phyloP scores from a whole-genome alignment of 2,888 invertebrate genomes.

The Amiota communis region DNA sequence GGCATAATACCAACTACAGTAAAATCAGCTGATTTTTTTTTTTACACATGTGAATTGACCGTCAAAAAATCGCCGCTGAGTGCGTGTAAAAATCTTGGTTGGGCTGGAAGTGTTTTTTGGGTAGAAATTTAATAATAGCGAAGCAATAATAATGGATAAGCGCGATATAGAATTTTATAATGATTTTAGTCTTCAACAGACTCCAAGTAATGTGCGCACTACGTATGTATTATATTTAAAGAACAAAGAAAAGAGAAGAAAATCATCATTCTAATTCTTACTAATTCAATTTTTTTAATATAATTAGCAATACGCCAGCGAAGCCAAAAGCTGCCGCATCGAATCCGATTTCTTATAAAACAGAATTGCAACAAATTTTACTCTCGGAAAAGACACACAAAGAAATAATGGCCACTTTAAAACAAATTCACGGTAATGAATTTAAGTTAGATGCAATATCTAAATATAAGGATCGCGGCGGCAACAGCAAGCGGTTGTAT shows the following conservation, averaged over 20 bases:
- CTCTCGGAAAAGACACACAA: conserved; percentile 82
- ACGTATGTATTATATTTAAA: conserved; percentile 65
- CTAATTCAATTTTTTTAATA: too few relatives aligned
- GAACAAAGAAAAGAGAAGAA: conserved; percentile 51
- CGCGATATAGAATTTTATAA: conserved; percentile 76
- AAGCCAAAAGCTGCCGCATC: conserved; percentile 72
- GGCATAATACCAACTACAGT: too few relatives aligned
- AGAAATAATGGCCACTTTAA: conserved; percentile 82
- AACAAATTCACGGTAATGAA: conserved; percentile 83
- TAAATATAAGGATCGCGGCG: conserved; percentile 79
- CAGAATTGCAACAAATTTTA: conserved; percentile 84
- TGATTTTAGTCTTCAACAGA: conserved; percentile 77
- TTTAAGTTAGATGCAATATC: conserved; percentile 76
- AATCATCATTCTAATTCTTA: conserved; percentile 27
- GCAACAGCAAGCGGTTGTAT: conserved; percentile 80
- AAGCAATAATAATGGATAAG: conserved; percentile 76
- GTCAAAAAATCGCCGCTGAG: too few relatives aligned
- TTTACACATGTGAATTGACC: too few relatives aligned
- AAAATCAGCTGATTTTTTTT: too few relatives aligned
- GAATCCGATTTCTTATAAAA: conserved; percentile 76
- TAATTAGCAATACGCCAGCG: conserved; percentile 68
- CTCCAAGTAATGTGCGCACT: conserved; percentile 77
- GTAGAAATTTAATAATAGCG: not conserved
- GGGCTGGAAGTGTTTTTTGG: too few relatives aligned
- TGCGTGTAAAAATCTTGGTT: too few relatives aligned